Evolutionary conservation across 2,888 invertebrate genomes (phyloP).

Genomic region (Baronia brevicornis): DNA sequence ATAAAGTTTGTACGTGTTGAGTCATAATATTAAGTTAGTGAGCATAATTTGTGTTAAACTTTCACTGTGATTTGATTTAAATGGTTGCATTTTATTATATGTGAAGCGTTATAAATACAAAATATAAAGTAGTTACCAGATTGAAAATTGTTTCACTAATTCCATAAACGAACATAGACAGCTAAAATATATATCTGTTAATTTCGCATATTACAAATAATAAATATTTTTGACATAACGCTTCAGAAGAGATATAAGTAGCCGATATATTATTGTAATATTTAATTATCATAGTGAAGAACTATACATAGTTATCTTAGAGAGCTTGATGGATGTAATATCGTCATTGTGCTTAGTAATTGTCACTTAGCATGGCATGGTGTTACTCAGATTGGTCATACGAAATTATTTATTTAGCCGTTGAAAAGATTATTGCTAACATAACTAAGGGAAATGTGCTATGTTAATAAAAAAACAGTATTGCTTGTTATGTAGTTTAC

Average conservation of each 20-base stretch:
- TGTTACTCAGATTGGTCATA: slow-evolving; percentile 57
- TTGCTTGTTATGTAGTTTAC: slow-evolving; percentile 11
- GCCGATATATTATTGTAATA: slow-evolving; percentile 48
- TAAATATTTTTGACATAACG: slow-evolving; percentile 54
- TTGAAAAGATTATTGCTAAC: slow-evolving; percentile 13
- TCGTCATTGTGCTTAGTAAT: slow-evolving; percentile 73
- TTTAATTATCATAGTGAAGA: slow-evolving; percentile 55
- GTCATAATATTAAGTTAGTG: slow-evolving; percentile 69
- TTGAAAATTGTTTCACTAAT: too few species aligned
- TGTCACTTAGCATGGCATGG: slow-evolving; percentile 65
- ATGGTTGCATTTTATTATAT: slow-evolving; percentile 60
- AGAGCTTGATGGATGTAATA: slow-evolving; percentile 72
- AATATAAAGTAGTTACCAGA: slow-evolving; percentile 8
- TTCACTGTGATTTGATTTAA: slow-evolving; percentile 69
- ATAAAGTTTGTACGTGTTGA: slow-evolving; percentile 49
- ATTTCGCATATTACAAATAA: slow-evolving; percentile 21
- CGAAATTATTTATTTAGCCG: slow-evolving; percentile 29
- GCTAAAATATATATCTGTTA: slow-evolving; percentile 20
- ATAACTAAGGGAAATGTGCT: slow-evolving; percentile 13
- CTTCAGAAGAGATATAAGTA: slow-evolving; percentile 67
- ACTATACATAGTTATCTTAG: slow-evolving; percentile 63
- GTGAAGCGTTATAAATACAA: slow-evolving; percentile 35
- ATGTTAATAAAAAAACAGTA: slow-evolving; percentile 2
- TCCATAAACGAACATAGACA: too few species aligned
- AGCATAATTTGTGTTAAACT: slow-evolving; percentile 61